Percentiles rank a stretch among this genome's conserved stretches.
Conservation (phyloP, 2,797 vertebrate species). For the Sciurus vulgaris region DNA sequence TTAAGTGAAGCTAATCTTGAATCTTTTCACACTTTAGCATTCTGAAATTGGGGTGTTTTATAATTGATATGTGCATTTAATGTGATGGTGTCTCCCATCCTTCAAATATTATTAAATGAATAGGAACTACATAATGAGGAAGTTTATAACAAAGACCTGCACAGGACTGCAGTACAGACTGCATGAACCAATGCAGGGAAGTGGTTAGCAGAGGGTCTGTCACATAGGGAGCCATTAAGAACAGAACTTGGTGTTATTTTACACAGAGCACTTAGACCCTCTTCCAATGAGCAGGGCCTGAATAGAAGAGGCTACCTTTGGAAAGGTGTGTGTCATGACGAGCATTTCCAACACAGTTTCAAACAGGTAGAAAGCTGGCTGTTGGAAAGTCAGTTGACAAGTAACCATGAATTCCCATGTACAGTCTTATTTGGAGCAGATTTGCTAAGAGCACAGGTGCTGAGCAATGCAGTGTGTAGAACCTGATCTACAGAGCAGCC, state of each 20-base stretch:
- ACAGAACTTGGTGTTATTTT: background rate
- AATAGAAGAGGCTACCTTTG: background rate
- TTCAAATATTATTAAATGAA: background rate
- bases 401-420: background rate
- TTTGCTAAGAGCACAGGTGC: background rate
- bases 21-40: background rate
- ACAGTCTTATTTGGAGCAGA: background rate
- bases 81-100: background rate
- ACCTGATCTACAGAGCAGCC: background rate
- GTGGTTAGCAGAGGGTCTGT: background rate
- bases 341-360: background rate
- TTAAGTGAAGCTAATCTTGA: background rate
- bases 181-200: background rate
- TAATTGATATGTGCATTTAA: background rate
- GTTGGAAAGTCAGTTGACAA: background rate
- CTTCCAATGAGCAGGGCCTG: background rate
- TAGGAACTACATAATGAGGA: background rate
- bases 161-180: background rate
- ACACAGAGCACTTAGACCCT: background rate
- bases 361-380: background rate
- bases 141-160: background rate
- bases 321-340: background rate
- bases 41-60: conserved; percentile 40
- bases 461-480: background rate
- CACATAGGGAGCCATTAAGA: background rate